These are phyloP conservation scores for Sesia apiformis DNA, from an alignment of 2,888 invertebrate species.

Conservation along the genomic window DNA sequence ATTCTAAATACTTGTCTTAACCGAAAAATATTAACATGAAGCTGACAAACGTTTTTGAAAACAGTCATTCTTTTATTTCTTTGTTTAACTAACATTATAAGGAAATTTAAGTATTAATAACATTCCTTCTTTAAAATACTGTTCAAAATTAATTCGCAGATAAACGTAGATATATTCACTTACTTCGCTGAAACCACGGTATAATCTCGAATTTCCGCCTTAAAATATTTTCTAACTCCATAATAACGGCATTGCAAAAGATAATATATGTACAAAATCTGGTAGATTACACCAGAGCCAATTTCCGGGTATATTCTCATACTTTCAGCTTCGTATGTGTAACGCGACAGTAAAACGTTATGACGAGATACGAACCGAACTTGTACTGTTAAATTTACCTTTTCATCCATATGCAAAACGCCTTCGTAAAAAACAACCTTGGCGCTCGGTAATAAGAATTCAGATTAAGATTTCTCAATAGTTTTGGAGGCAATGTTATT, in stretches of 20 bases:
- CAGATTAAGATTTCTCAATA: conserved; percentile 6
- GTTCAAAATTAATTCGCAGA: too few relatives aligned
- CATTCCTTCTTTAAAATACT: too few relatives aligned
- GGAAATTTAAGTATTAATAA: too few relatives aligned
- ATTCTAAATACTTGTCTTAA: too few relatives aligned
- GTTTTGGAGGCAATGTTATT: conserved; percentile 8
- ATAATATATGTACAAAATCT: conserved; percentile 18
- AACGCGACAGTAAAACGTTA: conserved; percentile 60
- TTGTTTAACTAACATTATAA: too few relatives aligned
- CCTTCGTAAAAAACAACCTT: conserved; percentile 16
- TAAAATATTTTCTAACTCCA: not conserved
- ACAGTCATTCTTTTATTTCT: too few relatives aligned
- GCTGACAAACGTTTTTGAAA: too few relatives aligned
- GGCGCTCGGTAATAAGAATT: conserved; percentile 4
- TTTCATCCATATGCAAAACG: conserved; percentile 8
- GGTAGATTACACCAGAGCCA: conserved; percentile 44
- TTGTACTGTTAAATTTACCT: conserved; percentile 25
- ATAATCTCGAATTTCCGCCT: not conserved
- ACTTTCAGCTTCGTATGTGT: conserved; percentile 28
- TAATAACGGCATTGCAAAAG: not conserved
- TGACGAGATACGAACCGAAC: conserved; percentile 57
- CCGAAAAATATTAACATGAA: too few relatives aligned
- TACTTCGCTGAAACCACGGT: too few relatives aligned
- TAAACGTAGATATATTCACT: too few relatives aligned
- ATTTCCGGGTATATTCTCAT: conserved; percentile 47